Evolutionary conservation across 2,888 invertebrate genomes (phyloP).

Genomic region (Drepana falcataria): DNA sequence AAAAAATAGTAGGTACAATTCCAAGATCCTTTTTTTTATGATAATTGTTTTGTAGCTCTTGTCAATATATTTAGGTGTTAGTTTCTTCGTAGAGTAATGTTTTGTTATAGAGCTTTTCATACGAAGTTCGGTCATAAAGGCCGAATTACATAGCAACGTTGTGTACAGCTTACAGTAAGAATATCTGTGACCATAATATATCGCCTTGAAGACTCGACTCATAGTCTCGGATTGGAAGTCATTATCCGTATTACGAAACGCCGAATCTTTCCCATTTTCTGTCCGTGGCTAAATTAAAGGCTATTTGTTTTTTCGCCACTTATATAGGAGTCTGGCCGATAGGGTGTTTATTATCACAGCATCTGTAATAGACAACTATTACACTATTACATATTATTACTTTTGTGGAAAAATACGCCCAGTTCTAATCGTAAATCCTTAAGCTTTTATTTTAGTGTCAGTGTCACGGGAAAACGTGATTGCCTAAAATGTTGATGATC

Average conservation of each 20-base stretch:
- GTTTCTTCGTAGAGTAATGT: too few species aligned
- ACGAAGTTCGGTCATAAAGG: too few species aligned
- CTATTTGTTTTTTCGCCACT: conserved; percentile 41
- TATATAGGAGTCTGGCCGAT: conserved; percentile 24
- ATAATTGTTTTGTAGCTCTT: background rate
- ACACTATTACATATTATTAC: conserved; percentile 12
- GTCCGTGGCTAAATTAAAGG: conserved; percentile 42
- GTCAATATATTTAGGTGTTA: background rate
- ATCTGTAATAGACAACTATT: conserved; percentile 25
- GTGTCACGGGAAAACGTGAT: too few species aligned
- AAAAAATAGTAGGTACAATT: background rate
- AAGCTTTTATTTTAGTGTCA: too few species aligned
- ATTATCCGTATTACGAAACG: conserved; percentile 30
- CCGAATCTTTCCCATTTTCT: conserved; percentile 30
- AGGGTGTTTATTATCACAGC: conserved; percentile 33
- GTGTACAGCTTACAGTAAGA: background rate
- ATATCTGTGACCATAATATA: background rate
- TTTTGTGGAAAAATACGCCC: conserved; percentile 10
- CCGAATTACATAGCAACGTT: background rate
- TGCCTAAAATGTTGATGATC: too few species aligned
- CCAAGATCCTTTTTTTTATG: too few species aligned
- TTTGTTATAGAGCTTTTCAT: too few species aligned
- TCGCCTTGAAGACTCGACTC: conserved; percentile 9
- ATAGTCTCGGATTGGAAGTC: conserved; percentile 20
- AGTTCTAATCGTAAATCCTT: too few species aligned